Conservation (phyloP, 2,888 invertebrate genomes). For the Cosmia pyralina region DNA sequence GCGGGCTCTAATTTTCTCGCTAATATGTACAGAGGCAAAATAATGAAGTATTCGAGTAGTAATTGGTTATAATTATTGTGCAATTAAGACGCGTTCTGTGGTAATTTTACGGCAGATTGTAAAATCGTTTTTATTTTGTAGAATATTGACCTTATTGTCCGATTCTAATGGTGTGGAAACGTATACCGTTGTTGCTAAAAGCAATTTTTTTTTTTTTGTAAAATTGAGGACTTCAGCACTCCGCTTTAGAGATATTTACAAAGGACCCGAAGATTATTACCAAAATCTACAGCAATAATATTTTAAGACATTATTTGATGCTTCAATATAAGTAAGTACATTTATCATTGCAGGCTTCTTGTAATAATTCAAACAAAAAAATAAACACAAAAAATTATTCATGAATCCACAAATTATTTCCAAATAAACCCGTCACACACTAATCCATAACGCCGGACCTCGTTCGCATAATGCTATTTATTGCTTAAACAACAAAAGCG, state of each 20-base stretch:
- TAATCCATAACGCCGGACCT: slow-evolving; percentile 28
- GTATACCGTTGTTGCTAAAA: too few species aligned
- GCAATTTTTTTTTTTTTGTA: not conserved
- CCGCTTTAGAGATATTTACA: not conserved
- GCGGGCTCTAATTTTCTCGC: slow-evolving; percentile 44
- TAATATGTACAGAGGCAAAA: slow-evolving; percentile 43
- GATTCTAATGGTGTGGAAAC: not conserved
- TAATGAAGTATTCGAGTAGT: slow-evolving; percentile 53
- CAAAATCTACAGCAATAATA: not conserved
- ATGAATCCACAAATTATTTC: slow-evolving; percentile 11
- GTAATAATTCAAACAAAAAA: not conserved
- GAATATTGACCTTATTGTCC: slow-evolving; percentile 6
- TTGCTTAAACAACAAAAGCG: slow-evolving; percentile 62
- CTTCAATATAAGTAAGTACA: too few species aligned
- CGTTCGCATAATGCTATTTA: slow-evolving; percentile 53
- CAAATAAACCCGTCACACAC: slow-evolving; percentile 16
- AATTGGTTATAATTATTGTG: slow-evolving; percentile 50
- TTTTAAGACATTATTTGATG: not conserved
- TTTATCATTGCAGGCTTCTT: not conserved
- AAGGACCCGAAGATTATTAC: not conserved
- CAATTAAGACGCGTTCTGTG: slow-evolving; percentile 38
- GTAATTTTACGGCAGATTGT: slow-evolving; percentile 25
- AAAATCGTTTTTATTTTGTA: slow-evolving; percentile 19
- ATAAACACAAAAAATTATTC: not conserved
- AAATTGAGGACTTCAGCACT: not conserved